phyloP scores from a whole-genome alignment of 2,113 vertebrate genomes.

The Rallus limicola region DNA sequence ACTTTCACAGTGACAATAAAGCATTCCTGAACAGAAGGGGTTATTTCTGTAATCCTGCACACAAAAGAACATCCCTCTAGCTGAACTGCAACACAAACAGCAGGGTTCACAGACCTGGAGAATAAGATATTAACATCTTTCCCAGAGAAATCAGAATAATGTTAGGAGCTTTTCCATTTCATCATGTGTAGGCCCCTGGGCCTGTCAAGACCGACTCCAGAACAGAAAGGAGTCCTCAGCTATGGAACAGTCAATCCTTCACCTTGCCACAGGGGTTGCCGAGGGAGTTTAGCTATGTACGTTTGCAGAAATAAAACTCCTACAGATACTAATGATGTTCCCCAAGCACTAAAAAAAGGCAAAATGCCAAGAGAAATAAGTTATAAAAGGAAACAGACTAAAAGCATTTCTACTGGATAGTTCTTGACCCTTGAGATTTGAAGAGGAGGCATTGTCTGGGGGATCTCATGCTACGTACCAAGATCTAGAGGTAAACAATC shows the following conservation, averaged over 20 bases:
- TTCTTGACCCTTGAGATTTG: neutral
- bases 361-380: neutral
- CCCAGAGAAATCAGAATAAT: neutral
- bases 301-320: neutral
- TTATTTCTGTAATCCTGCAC: neutral
- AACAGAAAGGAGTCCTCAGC: neutral
- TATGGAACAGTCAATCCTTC: neutral
- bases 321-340: neutral
- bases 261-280: neutral
- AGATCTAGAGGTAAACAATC: neutral
- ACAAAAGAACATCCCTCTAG: neutral
- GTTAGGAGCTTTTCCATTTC: neutral
- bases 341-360: neutral
- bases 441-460: neutral
- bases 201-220: neutral
- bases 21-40: neutral
- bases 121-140: neutral
- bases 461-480: neutral
- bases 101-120: neutral
- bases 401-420: neutral
- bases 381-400: neutral
- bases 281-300: neutral
- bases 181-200: neutral
- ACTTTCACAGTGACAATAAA: neutral
- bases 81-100: neutral